Percentiles rank a stretch among this genome's conserved stretches.
These are phyloP conservation scores for Semotilus atromaculatus DNA, from an alignment of 2,797 vertebrate species.

Conservation along the genomic window DNA sequence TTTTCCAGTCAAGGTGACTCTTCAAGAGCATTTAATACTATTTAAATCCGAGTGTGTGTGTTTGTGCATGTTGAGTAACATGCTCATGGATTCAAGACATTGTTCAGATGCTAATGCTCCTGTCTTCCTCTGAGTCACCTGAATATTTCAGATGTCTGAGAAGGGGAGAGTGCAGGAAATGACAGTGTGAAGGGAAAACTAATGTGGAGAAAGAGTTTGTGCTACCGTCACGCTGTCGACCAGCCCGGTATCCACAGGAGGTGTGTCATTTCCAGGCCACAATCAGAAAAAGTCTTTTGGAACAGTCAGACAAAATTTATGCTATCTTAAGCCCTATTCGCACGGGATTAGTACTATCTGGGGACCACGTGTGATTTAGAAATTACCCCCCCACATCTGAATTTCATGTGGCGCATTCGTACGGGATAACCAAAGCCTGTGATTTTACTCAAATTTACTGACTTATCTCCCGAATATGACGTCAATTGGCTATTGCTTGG, in stretches of 20 bases:
- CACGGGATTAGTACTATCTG: no score
- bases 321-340: no score
- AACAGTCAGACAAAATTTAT: not conserved
- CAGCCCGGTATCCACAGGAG: not conserved
- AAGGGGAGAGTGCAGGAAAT: conserved; percentile 33
- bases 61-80: conserved; percentile 8
- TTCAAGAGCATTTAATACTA: not conserved
- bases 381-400: no score
- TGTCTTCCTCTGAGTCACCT: conserved; percentile 26
- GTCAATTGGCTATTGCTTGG: no score
- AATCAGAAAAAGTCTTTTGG: not conserved
- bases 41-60: not conserved
- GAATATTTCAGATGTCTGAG: conserved; percentile 11
- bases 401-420: no score
- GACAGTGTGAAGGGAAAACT: conserved; percentile 7
- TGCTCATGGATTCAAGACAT: conserved; percentile 23
- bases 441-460: no score
- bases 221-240: not conserved
- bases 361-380: no score
- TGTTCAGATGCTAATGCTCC: conserved; percentile 9
- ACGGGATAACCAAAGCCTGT: no score
- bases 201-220: not conserved
- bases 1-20: not conserved
- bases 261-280: not conserved
- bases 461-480: no score